Conservation (phyloP, 2,797 vertebrate genomes). For the Mormyrops attenuatus region DNA sequence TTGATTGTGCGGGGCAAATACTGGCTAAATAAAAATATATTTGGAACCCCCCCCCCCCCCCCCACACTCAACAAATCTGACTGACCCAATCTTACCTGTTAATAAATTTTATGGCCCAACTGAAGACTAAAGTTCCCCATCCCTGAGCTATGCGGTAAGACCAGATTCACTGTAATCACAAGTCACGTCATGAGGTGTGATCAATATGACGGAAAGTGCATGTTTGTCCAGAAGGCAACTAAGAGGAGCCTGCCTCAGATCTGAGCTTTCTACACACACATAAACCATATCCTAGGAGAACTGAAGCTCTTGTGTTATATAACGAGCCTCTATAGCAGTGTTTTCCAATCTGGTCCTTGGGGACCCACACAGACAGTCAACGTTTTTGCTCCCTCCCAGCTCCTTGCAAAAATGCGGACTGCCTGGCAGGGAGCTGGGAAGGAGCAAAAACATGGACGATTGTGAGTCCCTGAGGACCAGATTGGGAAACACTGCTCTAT, state of each 20-base stretch:
- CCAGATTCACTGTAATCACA: not conserved
- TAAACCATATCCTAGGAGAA: not conserved
- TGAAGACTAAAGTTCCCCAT: not conserved
- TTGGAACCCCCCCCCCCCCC: too few relatives aligned
- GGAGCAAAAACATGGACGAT: not conserved
- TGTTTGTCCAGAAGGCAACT: not conserved
- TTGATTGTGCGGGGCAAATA: too few relatives aligned
- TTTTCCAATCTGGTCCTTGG: not conserved
- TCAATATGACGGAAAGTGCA: not conserved
- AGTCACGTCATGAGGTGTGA: not conserved
- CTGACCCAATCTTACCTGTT: not conserved
- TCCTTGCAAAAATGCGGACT: not conserved
- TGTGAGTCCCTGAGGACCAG: not conserved
- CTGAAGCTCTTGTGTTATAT: not conserved
- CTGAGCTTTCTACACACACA: not conserved
- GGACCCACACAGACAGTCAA: not conserved
- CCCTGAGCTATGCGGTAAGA: not conserved
- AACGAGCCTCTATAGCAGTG: not conserved
- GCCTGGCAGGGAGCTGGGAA: not conserved
- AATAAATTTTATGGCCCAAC: not conserved
- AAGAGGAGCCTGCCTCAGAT: not conserved
- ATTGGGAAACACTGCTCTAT: not conserved
- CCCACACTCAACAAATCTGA: not conserved
- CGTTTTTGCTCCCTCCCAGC: not conserved
- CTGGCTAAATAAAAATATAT: too few relatives aligned